Percentiles rank a stretch among this genome's conserved stretches.
Evolutionary conservation across 2,888 invertebrate genomes (phyloP).

Genomic region (Lydus trimaculatus): DNA sequence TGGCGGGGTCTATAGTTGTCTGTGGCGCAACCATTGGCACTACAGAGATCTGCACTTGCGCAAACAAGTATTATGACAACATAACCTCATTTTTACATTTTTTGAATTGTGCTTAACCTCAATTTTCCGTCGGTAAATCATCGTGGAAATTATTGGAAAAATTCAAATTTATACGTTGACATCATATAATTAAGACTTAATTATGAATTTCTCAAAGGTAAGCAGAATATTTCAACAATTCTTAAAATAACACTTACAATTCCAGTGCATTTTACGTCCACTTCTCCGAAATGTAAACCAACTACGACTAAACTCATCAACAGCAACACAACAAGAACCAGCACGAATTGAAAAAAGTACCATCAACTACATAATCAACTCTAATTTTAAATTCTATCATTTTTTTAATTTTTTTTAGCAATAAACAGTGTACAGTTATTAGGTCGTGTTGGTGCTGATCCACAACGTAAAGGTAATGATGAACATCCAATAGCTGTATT

Average conservation of each 20-base stretch:
- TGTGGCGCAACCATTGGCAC: too few relatives aligned
- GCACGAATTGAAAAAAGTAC: slow-evolving; percentile 56
- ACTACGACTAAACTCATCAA: slow-evolving; percentile 26
- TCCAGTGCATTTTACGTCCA: background rate
- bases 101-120: too few relatives aligned
- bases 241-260: background rate
- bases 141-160: too few relatives aligned
- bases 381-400: too few relatives aligned
- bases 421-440: slow-evolving; percentile 85
- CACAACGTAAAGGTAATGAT: slow-evolving; percentile 81
- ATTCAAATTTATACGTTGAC: too few relatives aligned
- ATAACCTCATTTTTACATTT: too few relatives aligned
- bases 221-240: background rate
- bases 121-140: too few relatives aligned
- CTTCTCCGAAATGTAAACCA: background rate
- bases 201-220: background rate
- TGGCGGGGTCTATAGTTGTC: too few relatives aligned
- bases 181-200: background rate
- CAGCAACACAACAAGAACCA: slow-evolving; percentile 50
- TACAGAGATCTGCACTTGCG: too few relatives aligned
- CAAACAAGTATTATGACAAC: too few relatives aligned
- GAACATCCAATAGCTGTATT: slow-evolving; percentile 89
- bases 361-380: background rate
- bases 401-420: too few relatives aligned
- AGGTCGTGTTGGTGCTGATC: slow-evolving; percentile 89